phyloP scores from a whole-genome alignment of 2,888 invertebrate species.

The Xestia sexstrigata region DNA sequence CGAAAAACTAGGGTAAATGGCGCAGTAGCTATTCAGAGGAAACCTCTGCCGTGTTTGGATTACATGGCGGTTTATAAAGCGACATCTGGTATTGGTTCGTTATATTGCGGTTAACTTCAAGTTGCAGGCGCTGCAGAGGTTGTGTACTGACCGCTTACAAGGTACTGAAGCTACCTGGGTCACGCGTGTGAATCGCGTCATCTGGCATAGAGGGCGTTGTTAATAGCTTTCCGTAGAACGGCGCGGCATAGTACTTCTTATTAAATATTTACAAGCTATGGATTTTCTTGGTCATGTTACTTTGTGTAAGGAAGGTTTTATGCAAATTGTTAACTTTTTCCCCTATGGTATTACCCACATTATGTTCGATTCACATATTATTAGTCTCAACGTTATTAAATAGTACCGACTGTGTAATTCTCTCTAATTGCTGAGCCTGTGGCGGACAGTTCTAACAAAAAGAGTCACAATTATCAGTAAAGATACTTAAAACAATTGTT shows the following conservation, averaged over 20 bases:
- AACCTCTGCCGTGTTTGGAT: background rate
- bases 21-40: background rate
- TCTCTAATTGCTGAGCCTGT: background rate
- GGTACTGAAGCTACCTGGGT: no score
- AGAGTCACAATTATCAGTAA: background rate
- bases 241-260: background rate
- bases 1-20: background rate
- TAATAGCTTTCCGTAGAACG: background rate
- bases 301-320: background rate
- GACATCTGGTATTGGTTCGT: conserved; percentile 20
- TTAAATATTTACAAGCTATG: conserved; percentile 11
- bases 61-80: background rate
- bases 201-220: conserved; percentile 34
- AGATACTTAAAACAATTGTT: background rate
- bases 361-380: background rate
- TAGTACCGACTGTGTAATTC: background rate
- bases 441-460: background rate
- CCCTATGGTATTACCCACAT: background rate
- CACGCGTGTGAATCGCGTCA: background rate
- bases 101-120: conserved; percentile 4
- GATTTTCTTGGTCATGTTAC: background rate
- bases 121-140: background rate
- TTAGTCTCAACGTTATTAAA: background rate
- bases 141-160: no score
- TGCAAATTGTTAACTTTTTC: background rate